phyloP scores from a whole-genome alignment of 2,888 invertebrate species.

The Neuroscelio doddi region DNA sequence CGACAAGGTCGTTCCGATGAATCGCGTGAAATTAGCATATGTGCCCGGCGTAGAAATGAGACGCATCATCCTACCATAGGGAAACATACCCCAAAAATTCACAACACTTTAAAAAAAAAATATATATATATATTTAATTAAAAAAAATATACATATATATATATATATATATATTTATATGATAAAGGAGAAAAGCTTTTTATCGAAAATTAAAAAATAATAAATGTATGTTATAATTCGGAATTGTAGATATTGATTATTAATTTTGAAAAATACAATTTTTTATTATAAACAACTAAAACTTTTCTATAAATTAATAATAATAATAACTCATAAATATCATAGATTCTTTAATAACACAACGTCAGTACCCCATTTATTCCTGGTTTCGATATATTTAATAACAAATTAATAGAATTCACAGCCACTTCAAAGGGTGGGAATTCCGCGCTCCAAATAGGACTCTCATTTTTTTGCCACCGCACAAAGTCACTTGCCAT shows the following conservation, averaged over 20 bases:
- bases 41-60: no score
- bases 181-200: no score
- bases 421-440: slow-evolving; percentile 56
- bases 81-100: background rate
- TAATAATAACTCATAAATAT: background rate
- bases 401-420: slow-evolving; percentile 50
- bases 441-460: slow-evolving; percentile 11
- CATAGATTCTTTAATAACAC: slow-evolving; percentile 3
- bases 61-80: no score
- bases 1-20: background rate
- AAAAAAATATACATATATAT: no score
- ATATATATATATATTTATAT: no score
- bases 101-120: slow-evolving; percentile 1
- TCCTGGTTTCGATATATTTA: slow-evolving; percentile 44
- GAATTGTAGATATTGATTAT: no score
- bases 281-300: background rate
- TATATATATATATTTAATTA: no score
- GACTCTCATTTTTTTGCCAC: slow-evolving; percentile 16
- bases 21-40: no score
- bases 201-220: slow-evolving; percentile 4
- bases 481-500: slow-evolving; percentile 47
- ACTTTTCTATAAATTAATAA: background rate
- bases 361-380: slow-evolving; percentile 48
- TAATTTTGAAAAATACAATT: no score
- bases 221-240: no score